Percentiles rank a stretch among this genome's conserved stretches.
These are phyloP conservation scores for Caenorhabditis sulstoni DNA, from an alignment of 2,888 invertebrate genomes.

Conservation along the genomic window DNA sequence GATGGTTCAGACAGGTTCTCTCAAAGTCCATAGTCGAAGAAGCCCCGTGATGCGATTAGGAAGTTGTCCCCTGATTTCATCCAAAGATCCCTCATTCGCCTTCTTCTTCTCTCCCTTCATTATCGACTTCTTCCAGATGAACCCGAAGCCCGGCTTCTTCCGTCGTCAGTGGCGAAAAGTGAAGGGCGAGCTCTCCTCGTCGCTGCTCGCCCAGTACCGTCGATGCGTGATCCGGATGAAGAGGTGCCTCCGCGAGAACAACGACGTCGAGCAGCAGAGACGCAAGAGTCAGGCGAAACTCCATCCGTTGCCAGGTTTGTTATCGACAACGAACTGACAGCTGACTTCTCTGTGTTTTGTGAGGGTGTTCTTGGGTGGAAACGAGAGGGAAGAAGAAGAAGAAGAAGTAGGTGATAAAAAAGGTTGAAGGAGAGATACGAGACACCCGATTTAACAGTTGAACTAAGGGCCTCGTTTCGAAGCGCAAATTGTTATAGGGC, in stretches of 20 bases:
- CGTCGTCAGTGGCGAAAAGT: conserved; percentile 63
- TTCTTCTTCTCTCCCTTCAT: not conserved
- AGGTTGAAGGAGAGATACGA: conserved; percentile 5
- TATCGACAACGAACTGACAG: conserved; percentile 13
- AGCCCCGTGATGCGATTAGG: no score
- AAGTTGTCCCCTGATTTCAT: not conserved
- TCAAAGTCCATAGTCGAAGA: not conserved
- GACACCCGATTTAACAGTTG: conserved; percentile 2
- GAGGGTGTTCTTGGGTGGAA: not conserved
- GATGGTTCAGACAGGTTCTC: conserved; percentile 35
- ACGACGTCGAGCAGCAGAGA: conserved; percentile 60
- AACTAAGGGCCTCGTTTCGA: not conserved
- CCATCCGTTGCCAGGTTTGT: conserved; percentile 66
- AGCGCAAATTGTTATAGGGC: conserved; percentile 5
- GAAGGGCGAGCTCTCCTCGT: conserved; percentile 45
- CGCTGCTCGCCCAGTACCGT: conserved; percentile 57
- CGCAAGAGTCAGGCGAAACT: conserved; percentile 68
- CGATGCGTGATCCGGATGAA: conserved; percentile 64
- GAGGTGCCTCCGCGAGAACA: conserved; percentile 56
- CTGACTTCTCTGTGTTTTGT: conserved; percentile 25
- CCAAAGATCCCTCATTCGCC: not conserved
- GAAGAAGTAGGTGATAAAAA: conserved; percentile 14
- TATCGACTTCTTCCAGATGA: conserved; percentile 58
- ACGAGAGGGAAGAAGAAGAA: not conserved
- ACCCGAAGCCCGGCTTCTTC: conserved; percentile 60